Conservation (phyloP, 1,140 invertebrate genomes). For the Leptinotarsa undecemlineata region DNA sequence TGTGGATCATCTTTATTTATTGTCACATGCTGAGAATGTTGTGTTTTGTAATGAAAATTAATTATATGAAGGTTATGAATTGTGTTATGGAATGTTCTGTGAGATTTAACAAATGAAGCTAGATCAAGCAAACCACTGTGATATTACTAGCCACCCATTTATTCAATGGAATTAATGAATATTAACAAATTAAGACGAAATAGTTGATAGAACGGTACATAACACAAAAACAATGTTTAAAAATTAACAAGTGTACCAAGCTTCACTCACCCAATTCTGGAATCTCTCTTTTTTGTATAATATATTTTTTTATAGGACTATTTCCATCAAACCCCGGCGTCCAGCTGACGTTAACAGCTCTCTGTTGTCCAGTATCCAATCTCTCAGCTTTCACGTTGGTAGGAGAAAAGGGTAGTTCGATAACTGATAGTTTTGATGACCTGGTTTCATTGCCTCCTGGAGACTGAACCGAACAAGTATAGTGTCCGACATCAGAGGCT, state of each 20-base stretch:
- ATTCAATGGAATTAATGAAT: too few species aligned
- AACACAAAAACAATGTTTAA: slow-evolving; percentile 49
- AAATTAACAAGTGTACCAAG: slow-evolving; percentile 10
- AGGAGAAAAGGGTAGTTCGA: slow-evolving; percentile 92
- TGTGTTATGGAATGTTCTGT: too few species aligned
- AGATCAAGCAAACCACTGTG: too few species aligned
- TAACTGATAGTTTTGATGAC: slow-evolving; percentile 80
- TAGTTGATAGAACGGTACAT: slow-evolving; percentile 14
- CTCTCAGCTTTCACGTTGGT: slow-evolving; percentile 79
- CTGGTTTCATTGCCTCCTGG: slow-evolving; percentile 90
- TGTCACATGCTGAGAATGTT: too few species aligned
- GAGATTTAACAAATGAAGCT: too few species aligned
- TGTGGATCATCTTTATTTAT: too few species aligned
- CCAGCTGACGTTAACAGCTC: slow-evolving; percentile 90
- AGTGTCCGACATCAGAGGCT: slow-evolving; percentile 80
- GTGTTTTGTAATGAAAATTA: too few species aligned
- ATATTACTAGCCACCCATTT: too few species aligned
- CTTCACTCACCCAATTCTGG: slow-evolving; percentile 72
- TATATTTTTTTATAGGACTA: slow-evolving; percentile 90
- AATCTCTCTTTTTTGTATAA: slow-evolving; percentile 88
- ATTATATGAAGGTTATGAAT: too few species aligned
- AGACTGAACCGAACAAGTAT: slow-evolving; percentile 81
- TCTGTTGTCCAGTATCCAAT: slow-evolving; percentile 62
- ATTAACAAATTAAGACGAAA: background rate
- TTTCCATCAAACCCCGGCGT: slow-evolving; percentile 96